Percentiles rank a stretch among this genome's conserved stretches.
phyloP scores from a whole-genome alignment of 1,140 invertebrate species.

The Tribolium castaneum region DNA sequence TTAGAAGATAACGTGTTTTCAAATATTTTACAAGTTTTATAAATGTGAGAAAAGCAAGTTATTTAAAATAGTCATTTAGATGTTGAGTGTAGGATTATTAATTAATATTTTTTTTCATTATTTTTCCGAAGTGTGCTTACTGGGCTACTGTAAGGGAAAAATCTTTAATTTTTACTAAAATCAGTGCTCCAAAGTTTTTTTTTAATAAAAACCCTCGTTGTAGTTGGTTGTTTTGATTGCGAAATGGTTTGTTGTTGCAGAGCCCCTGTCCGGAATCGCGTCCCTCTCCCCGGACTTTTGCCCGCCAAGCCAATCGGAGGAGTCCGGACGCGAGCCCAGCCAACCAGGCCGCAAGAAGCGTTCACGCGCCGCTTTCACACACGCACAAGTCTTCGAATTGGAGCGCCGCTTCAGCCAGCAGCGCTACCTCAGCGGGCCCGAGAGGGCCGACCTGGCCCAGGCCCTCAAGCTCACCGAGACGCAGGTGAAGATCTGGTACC shows the following conservation, averaged over 20 bases:
- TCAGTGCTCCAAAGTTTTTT: too few species aligned
- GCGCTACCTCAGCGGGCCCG: slow-evolving; percentile 94
- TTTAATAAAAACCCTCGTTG: too few species aligned
- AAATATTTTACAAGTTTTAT: too few species aligned
- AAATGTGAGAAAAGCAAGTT: too few species aligned
- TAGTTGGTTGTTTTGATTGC: not conserved
- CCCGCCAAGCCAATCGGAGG: slow-evolving; percentile 53
- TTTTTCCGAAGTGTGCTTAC: too few species aligned
- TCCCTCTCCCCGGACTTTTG: slow-evolving; percentile 53
- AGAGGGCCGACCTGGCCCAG: slow-evolving; percentile 92
- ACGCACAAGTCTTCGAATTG: slow-evolving; percentile 93
- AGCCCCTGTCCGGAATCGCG: slow-evolving; percentile 49
- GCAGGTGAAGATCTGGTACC: slow-evolving; percentile 93
- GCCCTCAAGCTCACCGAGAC: slow-evolving; percentile 91
- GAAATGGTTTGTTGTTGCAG: slow-evolving; percentile 47
- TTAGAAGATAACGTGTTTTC: too few species aligned
- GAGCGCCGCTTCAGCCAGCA: slow-evolving; percentile 95
- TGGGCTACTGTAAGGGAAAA: too few species aligned
- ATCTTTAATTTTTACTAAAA: too few species aligned
- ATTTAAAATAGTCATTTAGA: too few species aligned
- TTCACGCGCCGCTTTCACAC: slow-evolving; percentile 94
- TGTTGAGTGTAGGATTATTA: too few species aligned
- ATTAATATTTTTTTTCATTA: too few species aligned
- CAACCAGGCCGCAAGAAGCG: slow-evolving; percentile 84
- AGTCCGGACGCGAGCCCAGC: slow-evolving; percentile 56